A percentile compares a stretch with the other conserved stretches of the same genome.
phyloP scores from a whole-genome alignment of 2,113 vertebrate species.

The Antechinus flavipes region DNA sequence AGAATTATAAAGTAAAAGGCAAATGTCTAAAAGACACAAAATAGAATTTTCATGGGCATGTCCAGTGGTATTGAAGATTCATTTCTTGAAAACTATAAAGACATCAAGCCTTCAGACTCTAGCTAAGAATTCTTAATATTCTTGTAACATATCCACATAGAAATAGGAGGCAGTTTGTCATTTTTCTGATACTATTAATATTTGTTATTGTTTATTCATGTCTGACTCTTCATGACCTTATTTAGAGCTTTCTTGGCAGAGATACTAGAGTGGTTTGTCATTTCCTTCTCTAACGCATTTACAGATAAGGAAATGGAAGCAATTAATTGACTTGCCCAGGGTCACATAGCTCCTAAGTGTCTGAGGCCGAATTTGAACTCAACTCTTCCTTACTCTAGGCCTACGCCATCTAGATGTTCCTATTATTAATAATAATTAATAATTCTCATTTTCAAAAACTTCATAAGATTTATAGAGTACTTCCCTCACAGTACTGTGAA shows the following conservation, averaged over 20 bases:
- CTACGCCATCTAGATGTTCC: background rate
- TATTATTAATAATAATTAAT: background rate
- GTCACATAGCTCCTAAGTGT: background rate
- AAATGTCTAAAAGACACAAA: constrained; percentile 56
- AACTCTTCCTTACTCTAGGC: background rate
- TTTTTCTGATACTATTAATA: constrained; percentile 21
- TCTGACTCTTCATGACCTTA: background rate
- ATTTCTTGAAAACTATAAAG: constrained; percentile 59
- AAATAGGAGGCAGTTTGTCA: constrained; percentile 40
- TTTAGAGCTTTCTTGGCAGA: background rate
- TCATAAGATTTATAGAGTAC: background rate
- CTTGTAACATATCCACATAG: constrained; percentile 20
- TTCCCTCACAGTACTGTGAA: background rate
- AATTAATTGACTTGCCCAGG: background rate
- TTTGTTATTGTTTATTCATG: background rate
- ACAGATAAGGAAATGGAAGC: background rate
- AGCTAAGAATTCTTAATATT: constrained; percentile 17
- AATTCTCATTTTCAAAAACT: background rate
- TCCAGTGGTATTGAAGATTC: background rate
- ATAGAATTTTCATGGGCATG: background rate
- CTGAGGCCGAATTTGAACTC: background rate
- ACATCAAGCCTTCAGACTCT: constrained; percentile 42
- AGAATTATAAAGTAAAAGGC: constrained; percentile 35
- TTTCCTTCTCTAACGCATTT: background rate
- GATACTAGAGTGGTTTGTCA: background rate